Evolutionary conservation across 2,797 vertebrate genomes (phyloP).

Genomic region (Acipenser oxyrinchus): DNA sequence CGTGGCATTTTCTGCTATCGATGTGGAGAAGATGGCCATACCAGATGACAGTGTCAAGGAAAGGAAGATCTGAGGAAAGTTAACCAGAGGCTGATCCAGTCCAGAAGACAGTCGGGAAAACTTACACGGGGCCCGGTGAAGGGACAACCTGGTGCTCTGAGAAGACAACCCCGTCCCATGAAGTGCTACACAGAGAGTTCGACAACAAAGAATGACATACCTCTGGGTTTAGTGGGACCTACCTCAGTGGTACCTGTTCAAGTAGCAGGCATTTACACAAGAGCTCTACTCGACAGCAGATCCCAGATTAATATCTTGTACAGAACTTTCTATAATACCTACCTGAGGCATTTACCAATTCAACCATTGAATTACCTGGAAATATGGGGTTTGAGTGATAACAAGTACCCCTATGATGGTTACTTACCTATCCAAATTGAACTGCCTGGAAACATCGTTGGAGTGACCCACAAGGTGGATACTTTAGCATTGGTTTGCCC

Average conservation of each 20-base stretch:
- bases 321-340: constrained; percentile 24
- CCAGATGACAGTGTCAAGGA: constrained; percentile 8
- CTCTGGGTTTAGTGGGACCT: too few relatives aligned
- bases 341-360: constrained; percentile 25
- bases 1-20: constrained; percentile 20
- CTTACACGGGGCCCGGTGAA: too few relatives aligned
- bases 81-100: constrained; percentile 20
- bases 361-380: constrained; percentile 16
- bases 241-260: too few relatives aligned
- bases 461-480: constrained; percentile 23
- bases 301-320: constrained; percentile 25
- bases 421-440: constrained; percentile 22
- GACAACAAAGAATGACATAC: too few relatives aligned
- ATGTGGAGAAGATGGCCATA: constrained; percentile 31
- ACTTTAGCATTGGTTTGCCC: constrained; percentile 22
- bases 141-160: too few relatives aligned
- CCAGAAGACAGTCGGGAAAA: constrained; percentile 17
- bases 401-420: constrained; percentile 21
- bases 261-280: constrained; percentile 17
- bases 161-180: too few relatives aligned
- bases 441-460: constrained; percentile 16
- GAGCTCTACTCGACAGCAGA: constrained; percentile 24
- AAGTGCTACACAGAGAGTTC: too few relatives aligned
- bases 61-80: constrained; percentile 19
- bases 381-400: constrained; percentile 23